Evolutionary conservation across 37 sponge, comb jelly and placozoan genomes (phyloP), one percentile per base, ranked within the genome.

Genomic region (Ianthella basta): DNA sequence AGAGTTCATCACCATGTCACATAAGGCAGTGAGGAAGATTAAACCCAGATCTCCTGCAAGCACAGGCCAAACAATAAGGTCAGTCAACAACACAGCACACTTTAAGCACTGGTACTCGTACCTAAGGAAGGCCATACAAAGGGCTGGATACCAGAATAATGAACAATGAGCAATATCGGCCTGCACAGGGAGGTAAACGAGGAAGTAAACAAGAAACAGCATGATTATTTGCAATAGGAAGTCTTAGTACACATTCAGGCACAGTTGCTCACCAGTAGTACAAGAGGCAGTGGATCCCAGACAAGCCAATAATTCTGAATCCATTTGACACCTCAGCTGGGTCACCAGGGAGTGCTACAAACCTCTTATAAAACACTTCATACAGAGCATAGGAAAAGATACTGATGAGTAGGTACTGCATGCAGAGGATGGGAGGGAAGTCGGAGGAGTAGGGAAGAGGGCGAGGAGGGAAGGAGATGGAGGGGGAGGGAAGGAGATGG

Each of bases 211-310:
- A 10, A 10, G 3, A 33, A 35, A 72, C 36, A 72, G 21, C 38
- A 37, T 21, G 73, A 72, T 8, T 16, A 41, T 6, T 54, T 55
- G 8, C 23, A 13, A 54, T 38, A 24, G 53, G 19, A 23, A 37
- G 0, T 18, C 35, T 30, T 4, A 23, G 63, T 33, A 69, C 27
- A 21, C 66, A 10, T 27, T 13, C 30, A 50, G 10, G 15, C 29
- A 86, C 30, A 34, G 33, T 21, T 15, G 44, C 38, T 59, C 30
- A 88, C 94, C 94, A 93, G 32, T 77, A 32, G 75, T 87, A 87
- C 38, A 87, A 55, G 55, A 93, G 61, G 37, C 90, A 82, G 60
- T 90, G 88, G 21, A 95, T 69, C 1, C 95, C 95, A n/a, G 90
- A 67, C 34, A 93, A 80, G 21, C 95, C 95, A 0, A 95, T 41